These are phyloP conservation scores for Nasonovia ribisnigri DNA, from an alignment of 2,888 invertebrate genomes.

Conservation along the genomic window DNA sequence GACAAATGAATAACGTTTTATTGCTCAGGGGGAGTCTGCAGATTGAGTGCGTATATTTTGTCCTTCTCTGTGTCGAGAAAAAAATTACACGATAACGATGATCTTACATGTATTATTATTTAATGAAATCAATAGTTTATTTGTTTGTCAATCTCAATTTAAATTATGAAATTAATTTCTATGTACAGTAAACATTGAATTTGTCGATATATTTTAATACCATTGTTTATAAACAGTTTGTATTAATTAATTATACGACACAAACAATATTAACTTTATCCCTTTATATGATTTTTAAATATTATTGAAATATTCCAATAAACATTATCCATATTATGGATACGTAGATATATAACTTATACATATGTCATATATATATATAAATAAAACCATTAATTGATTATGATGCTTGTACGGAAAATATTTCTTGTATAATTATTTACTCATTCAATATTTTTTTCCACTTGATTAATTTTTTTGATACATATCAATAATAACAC, in stretches of 20 bases:
- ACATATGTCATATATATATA: too few relatives aligned
- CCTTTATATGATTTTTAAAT: neutral
- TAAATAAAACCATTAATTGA: too few relatives aligned
- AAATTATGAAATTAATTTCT: neutral
- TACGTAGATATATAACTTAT: too few relatives aligned
- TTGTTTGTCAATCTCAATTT: neutral
- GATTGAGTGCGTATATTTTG: constrained; percentile 6
- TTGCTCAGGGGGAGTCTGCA: neutral
- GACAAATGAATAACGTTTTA: constrained; percentile 54
- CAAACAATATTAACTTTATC: neutral
- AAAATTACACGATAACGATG: neutral
- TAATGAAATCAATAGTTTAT: neutral
- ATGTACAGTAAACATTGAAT: neutral
- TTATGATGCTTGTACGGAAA: neutral
- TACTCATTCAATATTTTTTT: neutral
- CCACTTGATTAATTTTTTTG: constrained; percentile 14
- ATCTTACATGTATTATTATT: neutral
- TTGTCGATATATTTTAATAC: neutral
- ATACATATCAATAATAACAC: neutral
- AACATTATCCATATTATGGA: neutral
- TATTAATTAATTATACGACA: neutral
- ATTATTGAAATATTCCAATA: neutral
- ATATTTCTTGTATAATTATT: neutral
- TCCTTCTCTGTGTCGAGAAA: neutral
- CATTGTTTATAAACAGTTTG: neutral